A percentile compares a stretch with the other conserved stretches of the same genome.
Conservation (phyloP, 30 jellyfish, hydroid and myxozoan species). For the Cassiopea xamachana region DNA sequence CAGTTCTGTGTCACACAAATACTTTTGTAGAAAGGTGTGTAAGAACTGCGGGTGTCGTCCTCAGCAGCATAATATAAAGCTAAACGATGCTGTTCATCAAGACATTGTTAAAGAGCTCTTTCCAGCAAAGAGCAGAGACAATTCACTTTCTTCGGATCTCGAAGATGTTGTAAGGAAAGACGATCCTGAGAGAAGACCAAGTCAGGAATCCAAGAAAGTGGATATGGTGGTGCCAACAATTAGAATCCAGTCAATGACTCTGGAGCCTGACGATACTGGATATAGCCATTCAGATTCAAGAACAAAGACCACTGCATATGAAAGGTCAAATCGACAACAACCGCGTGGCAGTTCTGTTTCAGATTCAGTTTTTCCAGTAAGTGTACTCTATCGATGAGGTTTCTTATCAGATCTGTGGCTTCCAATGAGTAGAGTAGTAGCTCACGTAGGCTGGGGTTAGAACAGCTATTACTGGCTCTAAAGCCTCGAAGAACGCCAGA, state of each 20-base stretch:
- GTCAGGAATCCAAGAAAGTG: background rate
- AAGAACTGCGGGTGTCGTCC: slow-evolving; percentile 92
- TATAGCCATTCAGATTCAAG: background rate
- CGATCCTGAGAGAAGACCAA: background rate
- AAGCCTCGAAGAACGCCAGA: too few species aligned
- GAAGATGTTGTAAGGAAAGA: background rate
- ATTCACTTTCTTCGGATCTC: slow-evolving; percentile 10
- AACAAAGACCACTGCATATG: background rate
- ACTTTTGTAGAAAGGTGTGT: slow-evolving; percentile 77
- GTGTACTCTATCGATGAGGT: background rate
- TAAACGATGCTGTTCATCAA: slow-evolving; percentile 70
- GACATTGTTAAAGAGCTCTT: slow-evolving; percentile 72
- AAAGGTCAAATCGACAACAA: background rate
- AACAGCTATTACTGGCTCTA: too few species aligned
- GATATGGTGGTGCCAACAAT: background rate
- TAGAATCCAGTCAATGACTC: background rate
- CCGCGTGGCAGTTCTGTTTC: background rate
- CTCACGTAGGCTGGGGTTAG: too few species aligned
- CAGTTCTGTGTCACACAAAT: background rate
- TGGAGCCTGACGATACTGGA: background rate
- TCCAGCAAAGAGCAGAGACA: slow-evolving; percentile 40
- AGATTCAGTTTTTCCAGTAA: background rate
- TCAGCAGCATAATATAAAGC: slow-evolving; percentile 81
- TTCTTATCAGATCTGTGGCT: background rate
- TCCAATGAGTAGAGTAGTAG: too few species aligned